These are phyloP conservation scores for Bothrops jararaca DNA, from an alignment of 2,113 vertebrate genomes.

Conservation along the genomic window DNA sequence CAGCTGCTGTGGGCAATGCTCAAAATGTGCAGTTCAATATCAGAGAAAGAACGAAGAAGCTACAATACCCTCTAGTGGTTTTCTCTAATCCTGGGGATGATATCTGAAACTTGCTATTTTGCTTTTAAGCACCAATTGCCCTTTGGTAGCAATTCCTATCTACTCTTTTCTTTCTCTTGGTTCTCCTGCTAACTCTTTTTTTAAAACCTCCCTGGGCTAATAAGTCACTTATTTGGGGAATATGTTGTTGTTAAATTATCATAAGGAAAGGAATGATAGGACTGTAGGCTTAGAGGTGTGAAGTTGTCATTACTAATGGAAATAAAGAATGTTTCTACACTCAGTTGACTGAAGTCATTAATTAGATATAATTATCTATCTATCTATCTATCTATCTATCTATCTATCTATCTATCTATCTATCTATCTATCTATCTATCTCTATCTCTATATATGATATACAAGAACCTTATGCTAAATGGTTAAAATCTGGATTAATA, in stretches of 20 bases:
- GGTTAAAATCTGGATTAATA: conserved; percentile 38
- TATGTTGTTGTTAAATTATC: not conserved
- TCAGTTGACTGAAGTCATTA: no score
- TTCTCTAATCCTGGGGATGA: not conserved
- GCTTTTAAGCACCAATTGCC: not conserved
- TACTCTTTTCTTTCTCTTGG: not conserved
- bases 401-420: no score
- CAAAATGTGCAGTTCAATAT: not conserved
- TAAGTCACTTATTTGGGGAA: not conserved
- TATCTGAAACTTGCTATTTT: not conserved
- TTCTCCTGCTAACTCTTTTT: not conserved
- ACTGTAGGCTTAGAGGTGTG: fast-evolving
- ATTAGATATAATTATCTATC: no score
- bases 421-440: no score
- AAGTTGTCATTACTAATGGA: no score
- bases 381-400: no score
- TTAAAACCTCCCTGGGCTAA: not conserved
- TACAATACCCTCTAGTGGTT: not conserved
- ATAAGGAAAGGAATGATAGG: not conserved
- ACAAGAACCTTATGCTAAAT: no score
- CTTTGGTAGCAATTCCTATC: not conserved
- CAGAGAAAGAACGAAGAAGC: conserved; percentile 6
- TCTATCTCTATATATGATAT: no score
- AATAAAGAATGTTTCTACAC: no score
- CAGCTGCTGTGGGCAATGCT: conserved; percentile 4